Conservation (phyloP, 2,888 invertebrate genomes). For the Dasysyrphus tricinctus region DNA sequence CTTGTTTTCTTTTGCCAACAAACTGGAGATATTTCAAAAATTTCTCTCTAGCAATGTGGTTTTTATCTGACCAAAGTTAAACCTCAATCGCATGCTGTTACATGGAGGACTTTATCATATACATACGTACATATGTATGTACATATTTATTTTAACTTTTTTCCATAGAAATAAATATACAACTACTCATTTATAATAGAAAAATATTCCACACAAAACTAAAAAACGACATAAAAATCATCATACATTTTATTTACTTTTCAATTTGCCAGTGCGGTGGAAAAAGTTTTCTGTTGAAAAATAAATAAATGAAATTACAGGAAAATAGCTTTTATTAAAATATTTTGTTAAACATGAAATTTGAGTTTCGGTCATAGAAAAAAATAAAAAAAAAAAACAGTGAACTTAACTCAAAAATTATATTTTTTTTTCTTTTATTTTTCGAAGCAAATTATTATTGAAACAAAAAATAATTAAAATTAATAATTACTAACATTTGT, state of each 20-base stretch:
- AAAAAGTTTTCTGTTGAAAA: slow-evolving; percentile 3
- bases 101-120: neutral
- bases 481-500: too few species aligned
- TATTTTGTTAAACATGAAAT: neutral
- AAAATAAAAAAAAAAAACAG: neutral
- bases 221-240: neutral
- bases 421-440: too few species aligned
- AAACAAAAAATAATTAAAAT: too few species aligned
- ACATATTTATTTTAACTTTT: slow-evolving; percentile 19
- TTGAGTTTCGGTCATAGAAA: neutral
- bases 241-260: slow-evolving; percentile 4
- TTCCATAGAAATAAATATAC: neutral
- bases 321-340: neutral
- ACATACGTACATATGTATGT: too few species aligned
- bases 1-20: slow-evolving; percentile 15
- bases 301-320: neutral
- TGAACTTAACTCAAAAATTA: neutral
- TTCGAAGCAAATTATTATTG: too few species aligned
- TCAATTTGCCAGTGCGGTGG: neutral
- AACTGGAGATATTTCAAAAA: slow-evolving; percentile 2
- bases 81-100: slow-evolving; percentile 17
- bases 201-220: slow-evolving; percentile 1
- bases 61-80: slow-evolving; percentile 13
- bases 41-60: slow-evolving; percentile 9
- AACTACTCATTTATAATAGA: neutral